A percentile compares a stretch with the other conserved stretches of the same genome.
Evolutionary conservation across 2,113 vertebrate genomes (phyloP).

Genomic region (Rhombomys opimus): DNA sequence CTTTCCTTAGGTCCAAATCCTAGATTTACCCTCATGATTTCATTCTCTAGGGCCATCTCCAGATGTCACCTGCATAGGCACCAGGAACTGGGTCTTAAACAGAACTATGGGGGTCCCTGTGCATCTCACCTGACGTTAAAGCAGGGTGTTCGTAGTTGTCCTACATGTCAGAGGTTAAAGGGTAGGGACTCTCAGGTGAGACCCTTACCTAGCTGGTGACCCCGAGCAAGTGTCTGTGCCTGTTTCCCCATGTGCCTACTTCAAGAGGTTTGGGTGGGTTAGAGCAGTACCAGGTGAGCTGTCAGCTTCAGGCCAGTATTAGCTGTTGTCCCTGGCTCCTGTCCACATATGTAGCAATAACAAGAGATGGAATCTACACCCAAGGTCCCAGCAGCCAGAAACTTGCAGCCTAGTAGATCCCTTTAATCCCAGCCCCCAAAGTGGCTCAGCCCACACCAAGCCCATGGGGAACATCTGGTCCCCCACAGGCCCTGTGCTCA

Average conservation of each 20-base stretch:
- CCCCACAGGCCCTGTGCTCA: background rate
- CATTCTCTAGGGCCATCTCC: background rate
- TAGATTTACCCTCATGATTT: background rate
- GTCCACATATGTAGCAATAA: background rate
- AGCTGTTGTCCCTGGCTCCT: background rate
- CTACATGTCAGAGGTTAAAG: background rate
- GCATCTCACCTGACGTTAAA: background rate
- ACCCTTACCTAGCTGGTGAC: background rate
- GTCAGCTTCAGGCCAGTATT: no score
- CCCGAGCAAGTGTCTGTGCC: background rate
- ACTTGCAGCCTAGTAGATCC: background rate
- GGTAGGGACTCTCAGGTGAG: background rate
- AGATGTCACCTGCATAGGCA: background rate
- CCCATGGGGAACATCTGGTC: background rate
- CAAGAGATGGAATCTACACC: background rate
- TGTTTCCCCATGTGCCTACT: background rate
- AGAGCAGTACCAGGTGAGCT: background rate
- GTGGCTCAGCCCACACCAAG: background rate
- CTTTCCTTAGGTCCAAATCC: background rate
- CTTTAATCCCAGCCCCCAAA: background rate
- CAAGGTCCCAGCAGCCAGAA: background rate
- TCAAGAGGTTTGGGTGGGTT: background rate
- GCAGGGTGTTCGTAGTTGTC: accelerated
- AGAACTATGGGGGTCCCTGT: background rate
- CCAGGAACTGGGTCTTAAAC: background rate